Evolutionary conservation across 2,113 vertebrate species (phyloP), one percentile per base, ranked within the genome.

Genomic region (Oryzias woworae): DNA sequence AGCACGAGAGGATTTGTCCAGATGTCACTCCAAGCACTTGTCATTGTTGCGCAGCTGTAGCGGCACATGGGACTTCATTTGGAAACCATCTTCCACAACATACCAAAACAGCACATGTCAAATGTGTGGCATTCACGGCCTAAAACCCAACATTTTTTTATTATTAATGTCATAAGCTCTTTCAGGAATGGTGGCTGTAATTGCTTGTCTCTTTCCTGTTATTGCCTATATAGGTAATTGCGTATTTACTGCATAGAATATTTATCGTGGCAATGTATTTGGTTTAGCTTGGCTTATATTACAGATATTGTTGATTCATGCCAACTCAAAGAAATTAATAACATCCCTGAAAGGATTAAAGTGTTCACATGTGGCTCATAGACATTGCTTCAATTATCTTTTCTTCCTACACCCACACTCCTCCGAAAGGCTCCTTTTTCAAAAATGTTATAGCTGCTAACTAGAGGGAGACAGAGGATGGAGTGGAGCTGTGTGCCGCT

Each of bases 11-110:
- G 76, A 78, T 86, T 73, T 31, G 65, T 78, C 81, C 84, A 85
- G 85, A 88, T 87, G 87, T 87, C 84, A 84, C 77, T 80, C 41
- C 66, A 84, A 80, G 86, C 61, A 51, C 69, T 84, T 64, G 85
- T 82, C 80, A 86, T 83, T 83, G 87, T 82, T 72, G 78, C 71
- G 81, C 85, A 88, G 87, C 87, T 88, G 87, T 63, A 76, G 74
- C 45, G 68, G 78, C 81, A 80, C 84, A 80, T 75, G 78, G 78
- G 45, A 75, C 53, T 49, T 72, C 81, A 67, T 82, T 67, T 62
- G 36, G 61, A 80, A 80, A 60, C 44, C 51, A 14, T 78, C 69
- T 73, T 67, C 58, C 62, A 50, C 71, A 73, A 82, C 84, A 73
- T 68, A 66, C 83, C 71, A 66, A 77, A 83, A 73, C 79, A 71